phyloP scores from a whole-genome alignment of 2,113 vertebrate genomes.

The Rhinogobius similis region DNA sequence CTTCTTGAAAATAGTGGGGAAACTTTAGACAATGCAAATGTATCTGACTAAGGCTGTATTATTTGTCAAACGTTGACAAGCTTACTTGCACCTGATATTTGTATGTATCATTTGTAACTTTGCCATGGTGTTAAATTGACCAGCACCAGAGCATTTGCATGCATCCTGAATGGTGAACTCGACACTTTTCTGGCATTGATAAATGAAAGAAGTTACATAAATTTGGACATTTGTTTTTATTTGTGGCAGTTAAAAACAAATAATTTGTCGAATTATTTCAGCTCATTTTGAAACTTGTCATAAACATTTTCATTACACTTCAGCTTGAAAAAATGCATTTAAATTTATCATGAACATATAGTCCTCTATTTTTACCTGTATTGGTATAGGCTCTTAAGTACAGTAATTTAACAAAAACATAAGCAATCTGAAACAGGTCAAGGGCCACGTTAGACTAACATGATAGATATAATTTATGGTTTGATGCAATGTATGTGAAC shows the following conservation, averaged over 20 bases:
- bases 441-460: background rate
- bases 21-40: background rate
- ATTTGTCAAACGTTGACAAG: background rate
- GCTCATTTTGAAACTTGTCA: background rate
- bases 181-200: background rate
- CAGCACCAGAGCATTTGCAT: constrained; percentile 3
- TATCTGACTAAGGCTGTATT: background rate
- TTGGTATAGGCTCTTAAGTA: background rate
- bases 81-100: background rate
- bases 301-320: background rate
- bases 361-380: background rate
- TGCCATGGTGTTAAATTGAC: background rate
- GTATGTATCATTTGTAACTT: constrained; percentile 5
- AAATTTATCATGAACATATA: background rate
- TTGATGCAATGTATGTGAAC: background rate
- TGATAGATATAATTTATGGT: background rate
- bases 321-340: background rate
- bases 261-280: background rate
- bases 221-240: background rate
- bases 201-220: constrained; percentile 3
- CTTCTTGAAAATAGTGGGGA: background rate
- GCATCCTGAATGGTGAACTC: background rate
- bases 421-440: background rate
- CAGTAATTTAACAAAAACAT: background rate
- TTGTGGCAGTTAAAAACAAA: background rate